Percentiles rank a stretch among this genome's conserved stretches.
Conservation (phyloP, 2,888 invertebrate species). For the Tetanocera ferruginea region DNA sequence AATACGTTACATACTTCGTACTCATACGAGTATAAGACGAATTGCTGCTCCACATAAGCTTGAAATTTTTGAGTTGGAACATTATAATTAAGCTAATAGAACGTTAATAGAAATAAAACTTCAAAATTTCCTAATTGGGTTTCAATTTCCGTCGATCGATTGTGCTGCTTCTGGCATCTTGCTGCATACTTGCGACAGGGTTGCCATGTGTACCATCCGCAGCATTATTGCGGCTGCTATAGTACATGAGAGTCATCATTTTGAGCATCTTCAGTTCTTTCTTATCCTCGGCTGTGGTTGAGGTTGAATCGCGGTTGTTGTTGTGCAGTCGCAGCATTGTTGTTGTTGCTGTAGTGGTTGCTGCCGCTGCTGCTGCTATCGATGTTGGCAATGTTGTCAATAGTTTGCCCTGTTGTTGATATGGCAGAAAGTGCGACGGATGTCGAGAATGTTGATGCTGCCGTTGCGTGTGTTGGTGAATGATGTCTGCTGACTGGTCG, state of each 20-base stretch:
- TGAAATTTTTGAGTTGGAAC: neutral
- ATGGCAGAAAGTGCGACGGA: slow-evolving; percentile 41
- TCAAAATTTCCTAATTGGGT: slow-evolving; percentile 32
- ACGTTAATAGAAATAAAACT: neutral
- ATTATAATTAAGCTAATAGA: slow-evolving; percentile 35
- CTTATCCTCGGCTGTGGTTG: slow-evolving; percentile 61
- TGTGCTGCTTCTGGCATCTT: neutral
- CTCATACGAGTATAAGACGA: neutral
- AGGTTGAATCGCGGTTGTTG: slow-evolving; percentile 42
- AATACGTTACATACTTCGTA: neutral
- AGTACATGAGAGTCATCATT: slow-evolving; percentile 68
- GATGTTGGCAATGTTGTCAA: slow-evolving; percentile 40
- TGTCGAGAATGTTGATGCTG: slow-evolving; percentile 43
- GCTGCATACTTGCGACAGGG: slow-evolving; percentile 21
- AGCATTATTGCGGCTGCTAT: slow-evolving; percentile 49
- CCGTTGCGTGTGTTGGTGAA: slow-evolving; percentile 47
- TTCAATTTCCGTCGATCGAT: slow-evolving; percentile 37
- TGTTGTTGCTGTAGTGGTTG: slow-evolving; percentile 48
- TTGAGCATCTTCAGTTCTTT: slow-evolving; percentile 67
- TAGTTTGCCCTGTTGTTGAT: slow-evolving; percentile 24
- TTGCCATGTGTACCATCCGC: slow-evolving; percentile 20
- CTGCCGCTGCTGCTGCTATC: slow-evolving; percentile 40
- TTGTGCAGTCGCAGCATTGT: slow-evolving; percentile 42
- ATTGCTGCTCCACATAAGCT: neutral
- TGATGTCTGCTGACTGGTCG: slow-evolving; percentile 76